phyloP scores from a whole-genome alignment of 2,797 vertebrate genomes.

The Phataginus tricuspis region DNA sequence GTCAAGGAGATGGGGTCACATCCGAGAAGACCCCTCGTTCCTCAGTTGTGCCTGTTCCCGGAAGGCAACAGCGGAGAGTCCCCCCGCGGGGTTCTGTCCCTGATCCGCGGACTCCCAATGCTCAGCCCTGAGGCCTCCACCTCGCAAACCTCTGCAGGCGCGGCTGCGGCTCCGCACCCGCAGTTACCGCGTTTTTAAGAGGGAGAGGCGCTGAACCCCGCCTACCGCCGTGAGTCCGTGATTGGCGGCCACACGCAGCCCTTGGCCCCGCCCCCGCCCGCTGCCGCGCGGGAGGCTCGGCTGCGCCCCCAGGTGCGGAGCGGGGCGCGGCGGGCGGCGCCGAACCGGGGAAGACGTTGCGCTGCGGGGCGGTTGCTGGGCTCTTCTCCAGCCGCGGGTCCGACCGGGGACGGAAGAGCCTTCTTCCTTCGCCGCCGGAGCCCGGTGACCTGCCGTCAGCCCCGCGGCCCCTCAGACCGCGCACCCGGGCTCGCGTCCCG shows the following conservation, averaged over 20 bases:
- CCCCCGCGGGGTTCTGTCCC: not conserved
- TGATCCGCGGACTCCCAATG: not conserved
- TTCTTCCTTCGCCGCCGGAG: not conserved
- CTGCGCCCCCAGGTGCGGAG: slow-evolving; percentile 72
- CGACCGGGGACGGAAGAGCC: not conserved
- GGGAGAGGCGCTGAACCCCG: slow-evolving; percentile 23
- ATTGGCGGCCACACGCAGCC: slow-evolving; percentile 39
- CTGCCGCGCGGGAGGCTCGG: slow-evolving; percentile 43
- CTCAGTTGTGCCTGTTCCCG: not conserved
- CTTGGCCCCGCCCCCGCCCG: slow-evolving; percentile 65
- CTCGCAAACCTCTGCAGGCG: not conserved
- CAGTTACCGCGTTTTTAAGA: not conserved
- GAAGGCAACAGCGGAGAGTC: not conserved
- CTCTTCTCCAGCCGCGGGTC: not conserved
- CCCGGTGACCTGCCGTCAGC: slow-evolving; percentile 65
- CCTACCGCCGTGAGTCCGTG: slow-evolving; percentile 57
- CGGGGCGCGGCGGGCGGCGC: slow-evolving; percentile 37
- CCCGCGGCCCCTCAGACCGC: slow-evolving; percentile 38
- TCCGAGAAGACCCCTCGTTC: not conserved
- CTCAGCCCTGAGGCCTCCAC: not conserved
- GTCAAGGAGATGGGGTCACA: not conserved
- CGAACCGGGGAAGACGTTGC: slow-evolving; percentile 59
- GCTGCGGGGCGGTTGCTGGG: not conserved
- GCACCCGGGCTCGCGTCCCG: not conserved
- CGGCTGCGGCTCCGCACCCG: not conserved